Base-by-base conservation (phyloP, 2,888 invertebrate genomes). In the Seladonia tumulorum region DNA sequence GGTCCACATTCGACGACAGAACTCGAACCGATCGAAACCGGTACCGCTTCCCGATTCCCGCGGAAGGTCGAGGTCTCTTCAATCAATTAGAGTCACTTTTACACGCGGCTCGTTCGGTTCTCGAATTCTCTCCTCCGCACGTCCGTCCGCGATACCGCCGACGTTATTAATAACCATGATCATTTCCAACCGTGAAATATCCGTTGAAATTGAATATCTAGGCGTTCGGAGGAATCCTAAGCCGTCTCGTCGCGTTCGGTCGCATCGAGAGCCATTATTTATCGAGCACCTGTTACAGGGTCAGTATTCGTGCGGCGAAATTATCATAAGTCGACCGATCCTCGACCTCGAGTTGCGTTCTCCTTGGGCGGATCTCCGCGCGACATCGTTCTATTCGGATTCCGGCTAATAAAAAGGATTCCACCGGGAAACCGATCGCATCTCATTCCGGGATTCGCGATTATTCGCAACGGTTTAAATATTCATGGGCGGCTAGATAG, bases 231-330 rank as follows among this genome's bases (percentile, higher is more conserved):
- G 49, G 49, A 49, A 76, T 76, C 47, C 78, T 14, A 42, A 25
- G n/a, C 18, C 18, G 39, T 47, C 63, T 25, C 45, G 63, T 29
- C 86, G 79, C 82, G 71, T 63, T 8, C 68, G 66, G 71, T 72
- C 81, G 76, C 49, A 74, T 70, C 76, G 77, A 66, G 77, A 74
- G 74, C 22, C 74, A 70, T 83, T 72, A 83, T 83, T 83, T 83
- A 83, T 80, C 75, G 83, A 74, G 29, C 80, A 83, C 83, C 80
- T 80, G 83, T 76, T 76, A 57, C 83, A 29, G 75, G 39, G 70
- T 35, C 35, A 22, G 71, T n/a, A 45, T 25, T 25, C 78, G 42
- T 53, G 49, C 22, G 25, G n/a, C 16, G 53, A 45, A 72, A 83
- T 79, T 83, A 78, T 75, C 82, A 73, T 82, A 76, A 72, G 76